phyloP scores from a whole-genome alignment of 1,140 invertebrate genomes.

The Zaprionus inermis region DNA sequence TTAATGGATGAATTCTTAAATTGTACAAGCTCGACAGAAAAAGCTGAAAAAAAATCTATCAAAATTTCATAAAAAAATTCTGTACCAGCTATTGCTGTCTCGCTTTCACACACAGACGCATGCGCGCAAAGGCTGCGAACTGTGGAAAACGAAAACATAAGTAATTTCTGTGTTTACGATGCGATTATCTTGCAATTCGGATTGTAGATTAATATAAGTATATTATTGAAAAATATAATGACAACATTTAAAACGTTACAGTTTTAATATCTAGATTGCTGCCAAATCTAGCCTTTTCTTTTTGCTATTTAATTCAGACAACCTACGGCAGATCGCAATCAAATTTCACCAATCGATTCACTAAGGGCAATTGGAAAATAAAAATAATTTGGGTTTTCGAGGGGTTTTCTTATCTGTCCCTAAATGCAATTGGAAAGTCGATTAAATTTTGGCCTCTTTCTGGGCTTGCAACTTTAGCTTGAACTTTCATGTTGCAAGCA shows the following conservation, averaged over 20 bases:
- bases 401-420: neutral
- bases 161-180: too few relatives aligned
- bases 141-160: too few relatives aligned
- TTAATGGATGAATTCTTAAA: too few relatives aligned
- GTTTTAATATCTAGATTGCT: neutral
- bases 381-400: neutral
- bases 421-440: slow-evolving; percentile 18
- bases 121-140: too few relatives aligned
- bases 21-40: too few relatives aligned
- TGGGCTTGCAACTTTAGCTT: slow-evolving; percentile 19
- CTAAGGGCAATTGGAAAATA: neutral
- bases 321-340: neutral
- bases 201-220: too few relatives aligned
- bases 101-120: too few relatives aligned
- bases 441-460: slow-evolving; percentile 14
- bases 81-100: too few relatives aligned
- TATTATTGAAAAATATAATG: too few relatives aligned
- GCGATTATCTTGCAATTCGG: too few relatives aligned
- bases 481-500: slow-evolving; percentile 42
- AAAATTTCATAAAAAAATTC: too few relatives aligned
- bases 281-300: neutral
- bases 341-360: neutral
- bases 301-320: neutral
- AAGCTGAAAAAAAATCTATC: too few relatives aligned
- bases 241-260: neutral